Conservation (phyloP, 2,797 vertebrate species). For the Bucorvus abyssinicus region DNA sequence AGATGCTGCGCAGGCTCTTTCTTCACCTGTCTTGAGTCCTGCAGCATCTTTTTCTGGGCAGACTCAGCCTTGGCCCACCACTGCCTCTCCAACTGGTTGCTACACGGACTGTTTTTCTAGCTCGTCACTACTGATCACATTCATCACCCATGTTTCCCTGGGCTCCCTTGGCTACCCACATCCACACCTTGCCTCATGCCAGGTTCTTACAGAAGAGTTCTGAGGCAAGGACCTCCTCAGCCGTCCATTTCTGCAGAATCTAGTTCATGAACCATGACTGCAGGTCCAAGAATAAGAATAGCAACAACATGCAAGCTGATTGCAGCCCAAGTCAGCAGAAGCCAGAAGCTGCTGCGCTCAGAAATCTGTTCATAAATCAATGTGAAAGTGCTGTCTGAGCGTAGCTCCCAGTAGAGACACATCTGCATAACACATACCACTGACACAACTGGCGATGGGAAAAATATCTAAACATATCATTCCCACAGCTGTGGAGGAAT, state of each 20-base stretch:
- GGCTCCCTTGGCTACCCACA: not conserved
- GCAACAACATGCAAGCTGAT: constrained; percentile 4
- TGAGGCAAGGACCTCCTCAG: not conserved
- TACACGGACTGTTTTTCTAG: not conserved
- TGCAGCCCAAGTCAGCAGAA: not conserved
- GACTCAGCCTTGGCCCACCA: not conserved
- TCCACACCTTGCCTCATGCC: not conserved
- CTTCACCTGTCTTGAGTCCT: not conserved
- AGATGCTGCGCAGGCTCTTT: not conserved
- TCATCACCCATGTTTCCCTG: not conserved
- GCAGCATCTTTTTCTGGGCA: not conserved
- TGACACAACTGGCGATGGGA: not conserved
- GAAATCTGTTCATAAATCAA: constrained; percentile 55
- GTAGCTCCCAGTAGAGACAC: constrained; percentile 23
- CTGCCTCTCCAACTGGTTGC: not conserved
- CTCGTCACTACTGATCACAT: not conserved
- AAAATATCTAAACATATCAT: constrained; percentile 37
- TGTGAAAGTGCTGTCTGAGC: constrained; percentile 46
- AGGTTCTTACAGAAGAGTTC: not conserved
- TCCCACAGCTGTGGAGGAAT: constrained; percentile 25
- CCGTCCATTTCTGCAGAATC: not conserved
- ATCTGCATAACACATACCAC: constrained; percentile 58
- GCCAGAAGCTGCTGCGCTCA: not conserved
- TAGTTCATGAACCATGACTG: not conserved
- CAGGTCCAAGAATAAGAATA: constrained; percentile 37